These are phyloP conservation scores for Ornithoptera priamus DNA, from an alignment of 2,888 invertebrate species.

Conservation along the genomic window DNA sequence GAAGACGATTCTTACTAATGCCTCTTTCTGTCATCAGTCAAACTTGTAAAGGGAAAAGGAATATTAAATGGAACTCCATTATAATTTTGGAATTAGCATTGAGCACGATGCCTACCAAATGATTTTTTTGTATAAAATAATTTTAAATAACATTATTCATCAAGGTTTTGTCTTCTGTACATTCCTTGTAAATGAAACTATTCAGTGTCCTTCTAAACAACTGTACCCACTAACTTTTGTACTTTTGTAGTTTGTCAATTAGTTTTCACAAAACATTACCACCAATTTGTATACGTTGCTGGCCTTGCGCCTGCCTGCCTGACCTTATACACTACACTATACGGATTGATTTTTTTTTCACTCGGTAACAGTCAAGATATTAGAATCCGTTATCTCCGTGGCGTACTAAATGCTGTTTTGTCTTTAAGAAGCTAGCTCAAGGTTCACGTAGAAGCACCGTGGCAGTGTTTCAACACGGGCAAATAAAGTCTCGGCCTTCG, in stretches of 20 bases:
- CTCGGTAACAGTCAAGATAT: slow-evolving; percentile 21
- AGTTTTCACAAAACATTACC: slow-evolving; percentile 19
- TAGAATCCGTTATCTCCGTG: slow-evolving; percentile 34
- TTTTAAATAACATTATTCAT: too few relatives aligned
- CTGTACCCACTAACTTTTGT: not conserved
- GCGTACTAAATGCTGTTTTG: slow-evolving; percentile 26
- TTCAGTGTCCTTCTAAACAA: not conserved
- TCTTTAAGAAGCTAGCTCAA: slow-evolving; percentile 48
- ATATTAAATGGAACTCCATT: too few relatives aligned
- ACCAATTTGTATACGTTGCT: slow-evolving; percentile 21
- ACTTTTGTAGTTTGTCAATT: not conserved
- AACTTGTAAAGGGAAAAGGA: too few relatives aligned
- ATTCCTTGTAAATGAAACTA: not conserved
- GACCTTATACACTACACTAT: slow-evolving; percentile 23
- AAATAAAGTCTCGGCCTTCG: slow-evolving; percentile 71
- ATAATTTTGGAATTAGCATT: too few relatives aligned
- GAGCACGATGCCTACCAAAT: too few relatives aligned
- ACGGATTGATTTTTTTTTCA: slow-evolving; percentile 23
- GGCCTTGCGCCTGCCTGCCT: slow-evolving; percentile 18
- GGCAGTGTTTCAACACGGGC: slow-evolving; percentile 45
- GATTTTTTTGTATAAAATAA: too few relatives aligned
- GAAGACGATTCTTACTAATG: too few relatives aligned
- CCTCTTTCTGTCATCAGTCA: too few relatives aligned
- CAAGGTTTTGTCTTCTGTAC: not conserved
- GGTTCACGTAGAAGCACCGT: slow-evolving; percentile 52